Evolutionary conservation across 2,888 invertebrate species (phyloP).

Genomic region (Thecophora atra): DNA sequence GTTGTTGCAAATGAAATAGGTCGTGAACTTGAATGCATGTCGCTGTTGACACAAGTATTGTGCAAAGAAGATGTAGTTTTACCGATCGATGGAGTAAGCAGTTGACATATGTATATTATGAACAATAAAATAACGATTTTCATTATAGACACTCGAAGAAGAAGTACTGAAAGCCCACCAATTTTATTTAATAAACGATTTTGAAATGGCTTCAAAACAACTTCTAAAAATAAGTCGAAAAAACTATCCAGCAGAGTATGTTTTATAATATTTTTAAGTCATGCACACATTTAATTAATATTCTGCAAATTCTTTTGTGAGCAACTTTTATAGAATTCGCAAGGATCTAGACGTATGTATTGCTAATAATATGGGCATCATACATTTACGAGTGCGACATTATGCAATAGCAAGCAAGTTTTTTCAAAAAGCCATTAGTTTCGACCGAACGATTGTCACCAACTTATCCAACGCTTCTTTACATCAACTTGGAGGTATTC

Average conservation of each 20-base stretch:
- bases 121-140: not conserved
- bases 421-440: conserved; percentile 64
- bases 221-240: conserved; percentile 56
- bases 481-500: conserved; percentile 60
- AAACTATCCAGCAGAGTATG: conserved; percentile 10
- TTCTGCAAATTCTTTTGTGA: no score
- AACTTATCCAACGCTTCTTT: conserved; percentile 56
- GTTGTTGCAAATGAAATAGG: conserved; percentile 49
- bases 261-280: not conserved
- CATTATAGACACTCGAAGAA: conserved; percentile 18
- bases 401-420: conserved; percentile 66
- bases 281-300: not conserved
- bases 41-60: conserved; percentile 59
- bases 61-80: conserved; percentile 59
- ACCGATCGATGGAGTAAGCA: conserved; percentile 58
- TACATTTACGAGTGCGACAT: conserved; percentile 64
- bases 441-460: conserved; percentile 59
- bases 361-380: conserved; percentile 67
- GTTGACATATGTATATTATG: not conserved
- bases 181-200: conserved; percentile 66
- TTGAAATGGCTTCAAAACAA: conserved; percentile 66
- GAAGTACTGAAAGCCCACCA: conserved; percentile 64
- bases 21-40: conserved; percentile 56
- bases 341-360: conserved; percentile 62
- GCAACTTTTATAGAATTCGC: conserved; percentile 36